Evolutionary conservation across 35 echinoderm and acorn worm species (phyloP).

Genomic region (Eucidaris tribuloides): DNA sequence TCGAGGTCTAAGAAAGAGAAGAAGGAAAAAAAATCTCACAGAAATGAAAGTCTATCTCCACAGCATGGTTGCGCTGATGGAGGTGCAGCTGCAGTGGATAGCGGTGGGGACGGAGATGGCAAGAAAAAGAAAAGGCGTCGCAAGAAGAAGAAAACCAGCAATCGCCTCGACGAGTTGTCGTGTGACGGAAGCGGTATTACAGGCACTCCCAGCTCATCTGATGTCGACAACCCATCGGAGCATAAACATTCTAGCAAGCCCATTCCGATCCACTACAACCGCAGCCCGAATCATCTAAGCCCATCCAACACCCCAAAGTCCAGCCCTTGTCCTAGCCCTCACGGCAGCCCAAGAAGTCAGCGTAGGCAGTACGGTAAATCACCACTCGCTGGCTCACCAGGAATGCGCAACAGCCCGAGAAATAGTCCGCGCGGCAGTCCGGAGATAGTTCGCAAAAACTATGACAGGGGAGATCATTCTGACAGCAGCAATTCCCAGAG

Average conservation of each 20-base stretch:
- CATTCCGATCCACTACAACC: constrained; percentile 34
- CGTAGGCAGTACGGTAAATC: constrained; percentile 69
- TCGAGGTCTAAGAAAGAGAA: constrained; percentile 62
- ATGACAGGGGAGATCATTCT: constrained; percentile 59
- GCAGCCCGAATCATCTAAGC: constrained; percentile 81
- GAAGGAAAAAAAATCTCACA: constrained; percentile 53
- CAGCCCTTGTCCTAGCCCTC: constrained; percentile 86
- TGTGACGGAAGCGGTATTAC: constrained; percentile 43
- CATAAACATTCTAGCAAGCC: constrained; percentile 67
- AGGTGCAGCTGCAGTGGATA: constrained; percentile 43
- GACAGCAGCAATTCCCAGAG: constrained; percentile 79
- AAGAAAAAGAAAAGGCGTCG: constrained; percentile 72
- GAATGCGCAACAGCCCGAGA: constrained; percentile 41
- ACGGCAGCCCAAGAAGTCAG: constrained; percentile 77
- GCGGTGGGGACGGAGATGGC: constrained; percentile 62
- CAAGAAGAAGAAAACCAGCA: constrained; percentile 78
- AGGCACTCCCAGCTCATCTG: constrained; percentile 90
- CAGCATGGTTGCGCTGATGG: constrained; percentile 20
- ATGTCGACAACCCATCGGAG: constrained; percentile 72
- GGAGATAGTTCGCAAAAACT: constrained; percentile 67
- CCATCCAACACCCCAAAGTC: constrained; percentile 84
- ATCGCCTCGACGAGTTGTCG: constrained; percentile 58
- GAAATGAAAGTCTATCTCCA: constrained; percentile 34
- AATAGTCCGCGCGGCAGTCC: constrained; percentile 81
- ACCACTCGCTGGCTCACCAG: constrained; percentile 44